Evolutionary conservation across 2,113 vertebrate genomes (phyloP), one percentile per base, ranked within the genome.

Genomic region (Thamnophis sirtalis): DNA sequence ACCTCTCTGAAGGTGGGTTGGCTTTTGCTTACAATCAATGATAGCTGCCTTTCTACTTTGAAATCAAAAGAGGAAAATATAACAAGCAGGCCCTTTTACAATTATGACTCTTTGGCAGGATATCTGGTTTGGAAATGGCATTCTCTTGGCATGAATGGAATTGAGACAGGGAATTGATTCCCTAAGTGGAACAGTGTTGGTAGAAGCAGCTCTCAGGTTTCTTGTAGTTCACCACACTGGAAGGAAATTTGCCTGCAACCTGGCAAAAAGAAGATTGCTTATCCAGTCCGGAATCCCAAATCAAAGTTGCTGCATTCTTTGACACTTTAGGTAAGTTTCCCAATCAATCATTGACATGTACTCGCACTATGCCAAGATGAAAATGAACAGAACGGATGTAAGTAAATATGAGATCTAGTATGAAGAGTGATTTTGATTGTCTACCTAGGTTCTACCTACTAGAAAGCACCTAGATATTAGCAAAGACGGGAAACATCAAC

Each of bases 261-360:
- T 93, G 9, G 2, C 63, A 68, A 84, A 68, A 28, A n/a, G 63
- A 19, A 58, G 28, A 93, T 90, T 22, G 5, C 24, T 87, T 22
- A 3, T 1, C 0, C 0, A 0, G n/a, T 92, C 88, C 0, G 0
- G 28, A 90, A 84, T 48, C 28, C 0, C 43, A 19, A 3, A 50
- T 93, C 68, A 2, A 5, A 11, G 43, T 7, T 94, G 38, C 56
- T 91, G 50, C 10, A 88, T 33, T 94, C 90, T 53, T 43, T 38
- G 93, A 84, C 3, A 63, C 0, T 93, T 91, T 60, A 88, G 91
- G 86, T 94, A 92, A 1, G 51, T 84, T 92, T 89, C 56, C 84
- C 55, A 88, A 19, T 53, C 54, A 90, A 43, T 9, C 26, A 63
- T 4, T 48, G 90, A 89, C 24, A 3, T 89, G 33, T 17, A 50